phyloP scores from a whole-genome alignment of 2,113 vertebrate species.

The Ameiurus melas region DNA sequence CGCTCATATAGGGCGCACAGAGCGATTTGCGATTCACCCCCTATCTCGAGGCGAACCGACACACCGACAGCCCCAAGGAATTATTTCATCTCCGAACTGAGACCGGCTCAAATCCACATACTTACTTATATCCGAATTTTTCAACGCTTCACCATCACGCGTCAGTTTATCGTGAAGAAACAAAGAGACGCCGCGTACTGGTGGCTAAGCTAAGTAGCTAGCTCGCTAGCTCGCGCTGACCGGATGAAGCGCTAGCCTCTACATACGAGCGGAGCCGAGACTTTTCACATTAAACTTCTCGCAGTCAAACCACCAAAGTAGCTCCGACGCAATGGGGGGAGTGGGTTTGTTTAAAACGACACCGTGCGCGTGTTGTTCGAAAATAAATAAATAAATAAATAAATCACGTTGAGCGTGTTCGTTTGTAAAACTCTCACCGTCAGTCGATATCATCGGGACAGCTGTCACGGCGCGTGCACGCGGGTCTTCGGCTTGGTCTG shows the following conservation, averaged over 20 bases:
- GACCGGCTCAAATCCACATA: neutral
- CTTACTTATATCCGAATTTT: neutral
- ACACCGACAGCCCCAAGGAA: neutral
- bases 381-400: too few relatives aligned
- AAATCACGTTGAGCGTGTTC: neutral
- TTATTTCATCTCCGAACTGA: neutral
- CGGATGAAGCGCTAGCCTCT: conserved; percentile 21
- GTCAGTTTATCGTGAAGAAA: neutral
- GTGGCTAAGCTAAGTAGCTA: conserved; percentile 10
- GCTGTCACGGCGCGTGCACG: conserved; percentile 57
- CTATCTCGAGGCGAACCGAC: neutral
- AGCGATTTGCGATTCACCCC: neutral
- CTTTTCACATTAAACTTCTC: neutral
- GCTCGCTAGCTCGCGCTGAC: conserved; percentile 18
- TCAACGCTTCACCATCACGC: neutral
- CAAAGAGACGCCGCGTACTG: neutral
- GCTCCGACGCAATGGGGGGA: too few relatives aligned
- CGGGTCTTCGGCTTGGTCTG: conserved; percentile 27
- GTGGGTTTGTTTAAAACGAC: neutral
- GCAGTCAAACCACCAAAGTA: neutral
- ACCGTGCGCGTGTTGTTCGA: neutral
- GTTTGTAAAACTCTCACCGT: conserved; percentile 60
- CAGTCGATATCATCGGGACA: conserved; percentile 64
- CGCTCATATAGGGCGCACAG: neutral
- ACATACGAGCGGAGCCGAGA: conserved; percentile 3